Evolutionary conservation across 2,888 invertebrate genomes (phyloP), one percentile per base, ranked within the genome.

Genomic region (Blastobasis lacticolella): DNA sequence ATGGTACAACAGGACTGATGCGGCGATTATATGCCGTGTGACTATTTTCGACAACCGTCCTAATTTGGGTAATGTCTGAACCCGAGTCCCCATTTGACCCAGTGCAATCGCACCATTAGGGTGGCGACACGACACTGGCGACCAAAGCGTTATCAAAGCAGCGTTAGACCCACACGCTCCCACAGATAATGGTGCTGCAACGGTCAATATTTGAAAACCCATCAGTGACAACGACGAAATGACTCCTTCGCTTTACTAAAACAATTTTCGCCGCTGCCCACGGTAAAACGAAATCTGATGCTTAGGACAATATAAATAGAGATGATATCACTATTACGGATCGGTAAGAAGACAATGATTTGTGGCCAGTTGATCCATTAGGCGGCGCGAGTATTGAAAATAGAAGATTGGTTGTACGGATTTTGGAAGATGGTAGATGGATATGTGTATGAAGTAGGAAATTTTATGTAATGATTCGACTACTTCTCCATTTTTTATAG

Each of bases 121-220:
- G 44, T 38, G 44, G 5, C 36, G 8, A 44, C 37, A 44, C 38
- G 48, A 48, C 44, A 79, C 77, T 78, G 78, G 70, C 78, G 69
- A 69, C 71, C 58, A 56, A 56, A 57, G 55, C 69, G 70, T 79
- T 83, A 82, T 85, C 84, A 78, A 69, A 72, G 71, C 64, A 56
- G 57, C 53, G 70, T 66, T 68, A 62, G 67, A 66, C 69, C 73
- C 69, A 71, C 75, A 75, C 76, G 73, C 80, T 75, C 68, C 70
- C 70, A 67, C 63, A 75, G 83, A 86, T 86, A 87, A 85, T 82
- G 76, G 78, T 64, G 23, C 23, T 68, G 66, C 67, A 65, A 69
- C 74, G 69, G 85, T 85, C 84, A 87, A 88, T 87, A 86, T 88
- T 88, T 85, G 82, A 79, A 81, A 81, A 81, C 71, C 80, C 83